These are phyloP conservation scores for Phaethornis superciliosus DNA, from an alignment of 2,113 vertebrate genomes.

Conservation along the genomic window DNA sequence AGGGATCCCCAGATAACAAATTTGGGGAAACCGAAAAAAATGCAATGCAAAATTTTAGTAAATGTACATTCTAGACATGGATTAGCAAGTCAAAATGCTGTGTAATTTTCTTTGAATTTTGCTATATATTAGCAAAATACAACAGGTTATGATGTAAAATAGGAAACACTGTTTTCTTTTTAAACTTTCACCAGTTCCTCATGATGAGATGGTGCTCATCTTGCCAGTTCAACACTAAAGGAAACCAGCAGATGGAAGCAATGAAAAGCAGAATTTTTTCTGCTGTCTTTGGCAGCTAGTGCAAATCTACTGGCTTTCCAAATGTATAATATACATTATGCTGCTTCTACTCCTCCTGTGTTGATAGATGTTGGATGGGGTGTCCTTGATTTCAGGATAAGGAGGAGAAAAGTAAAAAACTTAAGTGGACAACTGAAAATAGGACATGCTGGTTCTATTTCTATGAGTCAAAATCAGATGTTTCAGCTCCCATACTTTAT, in stretches of 20 bases:
- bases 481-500: neutral
- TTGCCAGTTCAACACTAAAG: slow-evolving; percentile 43
- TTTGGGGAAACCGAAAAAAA: neutral
- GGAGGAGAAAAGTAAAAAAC: neutral
- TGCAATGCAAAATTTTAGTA: neutral
- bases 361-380: neutral
- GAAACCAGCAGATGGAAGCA: slow-evolving; percentile 52
- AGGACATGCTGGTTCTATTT: slow-evolving; percentile 23
- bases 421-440: neutral
- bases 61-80: neutral
- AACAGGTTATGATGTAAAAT: neutral
- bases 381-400: neutral
- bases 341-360: neutral
- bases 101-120: neutral
- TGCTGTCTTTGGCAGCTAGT: neutral
- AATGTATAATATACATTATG: neutral
- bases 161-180: neutral
- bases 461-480: neutral
- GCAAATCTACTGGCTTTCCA: neutral
- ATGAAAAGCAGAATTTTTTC: slow-evolving; percentile 34
- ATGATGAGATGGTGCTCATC: neutral
- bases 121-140: neutral
- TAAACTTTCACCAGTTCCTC: neutral
- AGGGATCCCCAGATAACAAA: neutral
- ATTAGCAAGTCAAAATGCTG: neutral